phyloP scores from a whole-genome alignment of 2,797 vertebrate genomes.

The Oreonectes daqikongensis region DNA sequence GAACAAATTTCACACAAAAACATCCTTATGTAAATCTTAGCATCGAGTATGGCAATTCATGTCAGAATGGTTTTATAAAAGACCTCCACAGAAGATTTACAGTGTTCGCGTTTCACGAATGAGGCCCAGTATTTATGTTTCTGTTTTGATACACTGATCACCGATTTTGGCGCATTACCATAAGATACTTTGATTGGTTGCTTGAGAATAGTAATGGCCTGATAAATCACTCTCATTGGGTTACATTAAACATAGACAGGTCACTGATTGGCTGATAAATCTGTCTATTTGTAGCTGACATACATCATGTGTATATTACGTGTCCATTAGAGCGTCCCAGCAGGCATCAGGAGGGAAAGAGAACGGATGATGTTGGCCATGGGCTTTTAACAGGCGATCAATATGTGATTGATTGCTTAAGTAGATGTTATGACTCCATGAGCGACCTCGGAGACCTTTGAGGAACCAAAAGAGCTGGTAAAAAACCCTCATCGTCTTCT shows the following conservation, averaged over 20 bases:
- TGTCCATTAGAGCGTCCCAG: conserved; percentile 37
- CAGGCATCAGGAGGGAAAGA: conserved; percentile 38
- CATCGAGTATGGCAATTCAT: neutral
- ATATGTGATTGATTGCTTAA: conserved; percentile 55
- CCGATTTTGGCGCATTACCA: neutral
- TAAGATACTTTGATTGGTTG: conserved; percentile 22
- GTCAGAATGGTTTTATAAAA: neutral
- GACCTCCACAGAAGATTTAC: neutral
- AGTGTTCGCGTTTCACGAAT: neutral
- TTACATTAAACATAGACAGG: conserved; percentile 42
- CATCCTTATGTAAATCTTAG: neutral
- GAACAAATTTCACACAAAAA: conserved; percentile 3
- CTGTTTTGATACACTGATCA: neutral
- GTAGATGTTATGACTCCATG: conserved; percentile 47
- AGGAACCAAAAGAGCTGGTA: conserved; percentile 25
- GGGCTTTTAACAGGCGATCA: conserved; percentile 54
- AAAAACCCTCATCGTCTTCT: conserved; percentile 46
- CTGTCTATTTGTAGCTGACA: conserved; percentile 34
- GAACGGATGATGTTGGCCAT: conserved; percentile 27
- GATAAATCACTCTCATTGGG: conserved; percentile 51
- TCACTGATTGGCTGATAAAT: conserved; percentile 52
- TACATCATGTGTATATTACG: conserved; percentile 38
- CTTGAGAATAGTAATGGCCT: conserved; percentile 34
- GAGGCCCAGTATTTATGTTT: neutral
- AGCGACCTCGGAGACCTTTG: conserved; percentile 38